Evolutionary conservation across 2,113 vertebrate genomes (phyloP).

Genomic region (Lates calcarifer): DNA sequence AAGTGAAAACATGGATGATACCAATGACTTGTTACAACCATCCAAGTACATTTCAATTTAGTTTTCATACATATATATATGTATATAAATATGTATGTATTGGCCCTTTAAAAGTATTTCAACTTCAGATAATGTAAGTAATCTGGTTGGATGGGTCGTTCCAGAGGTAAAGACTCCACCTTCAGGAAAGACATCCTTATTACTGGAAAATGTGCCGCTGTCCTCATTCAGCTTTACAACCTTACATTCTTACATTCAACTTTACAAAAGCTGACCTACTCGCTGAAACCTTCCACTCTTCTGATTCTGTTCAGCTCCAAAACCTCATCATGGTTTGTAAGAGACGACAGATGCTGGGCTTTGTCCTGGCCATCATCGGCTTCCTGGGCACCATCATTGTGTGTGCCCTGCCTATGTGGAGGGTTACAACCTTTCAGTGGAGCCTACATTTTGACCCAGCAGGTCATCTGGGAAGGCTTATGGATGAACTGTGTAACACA

Average conservation of each 20-base stretch:
- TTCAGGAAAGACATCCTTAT: slow-evolving; percentile 43
- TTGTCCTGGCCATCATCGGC: slow-evolving; percentile 75
- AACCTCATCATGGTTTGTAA: slow-evolving; percentile 78
- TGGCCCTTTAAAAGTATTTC: too few species aligned
- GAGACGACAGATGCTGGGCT: slow-evolving; percentile 84
- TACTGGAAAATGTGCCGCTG: neutral
- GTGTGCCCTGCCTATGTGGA: slow-evolving; percentile 85
- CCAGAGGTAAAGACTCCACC: slow-evolving; percentile 73
- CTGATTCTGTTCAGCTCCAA: slow-evolving; percentile 3
- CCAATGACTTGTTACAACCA: too few species aligned
- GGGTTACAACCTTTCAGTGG: slow-evolving; percentile 84
- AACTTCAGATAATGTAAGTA: slow-evolving; percentile 57
- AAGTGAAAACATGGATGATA: too few species aligned
- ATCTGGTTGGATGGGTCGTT: slow-evolving; percentile 66
- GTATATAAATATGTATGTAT: too few species aligned
- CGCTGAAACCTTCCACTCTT: neutral
- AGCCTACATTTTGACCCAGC: slow-evolving; percentile 85
- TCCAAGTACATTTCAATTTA: too few species aligned
- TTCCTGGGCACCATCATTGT: slow-evolving; percentile 77
- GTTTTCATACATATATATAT: too few species aligned
- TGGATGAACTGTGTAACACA: slow-evolving; percentile 86
- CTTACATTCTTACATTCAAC: too few species aligned
- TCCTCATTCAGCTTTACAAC: too few species aligned
- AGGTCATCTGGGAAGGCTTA: slow-evolving; percentile 85
- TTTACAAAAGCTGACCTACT: slow-evolving; percentile 32